These are phyloP conservation scores for Chydorus sphaericus DNA, from an alignment of 2,888 invertebrate genomes.

Conservation along the genomic window DNA sequence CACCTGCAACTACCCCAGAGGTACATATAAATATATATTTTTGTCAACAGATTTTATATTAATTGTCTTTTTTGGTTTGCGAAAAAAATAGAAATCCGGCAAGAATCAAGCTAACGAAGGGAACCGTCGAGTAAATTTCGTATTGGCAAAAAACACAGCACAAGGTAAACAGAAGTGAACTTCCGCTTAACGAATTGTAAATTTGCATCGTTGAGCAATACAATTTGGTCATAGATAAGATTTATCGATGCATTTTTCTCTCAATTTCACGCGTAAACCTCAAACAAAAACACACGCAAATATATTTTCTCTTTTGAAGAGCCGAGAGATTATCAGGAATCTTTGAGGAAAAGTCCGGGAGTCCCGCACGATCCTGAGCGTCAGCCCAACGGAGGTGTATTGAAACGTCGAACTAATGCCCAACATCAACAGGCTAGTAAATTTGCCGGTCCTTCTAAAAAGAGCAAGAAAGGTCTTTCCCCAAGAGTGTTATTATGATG, in stretches of 20 bases:
- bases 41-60: background rate
- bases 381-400: constrained; percentile 51
- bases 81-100: too few species aligned
- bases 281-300: too few species aligned
- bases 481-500: too few species aligned
- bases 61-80: background rate
- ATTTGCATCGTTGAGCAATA: background rate
- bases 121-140: constrained; percentile 6
- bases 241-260: too few species aligned
- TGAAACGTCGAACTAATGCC: constrained; percentile 49
- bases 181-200: background rate
- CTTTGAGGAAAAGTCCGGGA: constrained; percentile 52
- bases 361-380: constrained; percentile 58
- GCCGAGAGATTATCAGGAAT: constrained; percentile 53
- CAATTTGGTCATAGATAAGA: too few species aligned
- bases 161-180: background rate
- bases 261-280: too few species aligned
- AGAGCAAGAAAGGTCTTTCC: background rate
- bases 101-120: background rate
- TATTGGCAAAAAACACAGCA: background rate
- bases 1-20: background rate
- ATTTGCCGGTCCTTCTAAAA: background rate
- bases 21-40: background rate
- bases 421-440: background rate
- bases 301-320: too few species aligned